Base-by-base conservation (phyloP, 2,797 vertebrate species). In the Falco columbarius region DNA sequence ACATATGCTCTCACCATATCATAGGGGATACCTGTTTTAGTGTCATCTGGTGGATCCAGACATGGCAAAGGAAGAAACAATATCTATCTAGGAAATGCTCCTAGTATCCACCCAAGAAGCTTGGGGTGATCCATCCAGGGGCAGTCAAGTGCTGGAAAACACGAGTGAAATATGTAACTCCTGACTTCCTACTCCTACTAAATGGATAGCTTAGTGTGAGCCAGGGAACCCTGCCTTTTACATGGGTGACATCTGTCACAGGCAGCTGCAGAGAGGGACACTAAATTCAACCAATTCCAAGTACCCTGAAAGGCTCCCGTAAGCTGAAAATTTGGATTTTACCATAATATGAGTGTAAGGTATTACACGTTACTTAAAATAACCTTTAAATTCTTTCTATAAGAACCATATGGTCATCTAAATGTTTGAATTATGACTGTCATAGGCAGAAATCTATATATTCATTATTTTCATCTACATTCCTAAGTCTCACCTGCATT, bases 391-490 rank as follows among this genome's bases (percentile, higher is more conserved):
- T 81, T 85, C 32, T 71, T 82, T 86, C 56, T 46, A 0, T 47
- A 42, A 91, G 55, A 87, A n/a, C 22, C 18, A 51, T 20, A 30
- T 2, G 24, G 24, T 77, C 67, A 82, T 67, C 52, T 81, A 85
- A 90, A 89, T 81, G 3, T 92, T 95, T 94, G 36, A 32, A 52
- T 68, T 92, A 82, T 72, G 54, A 42, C 38, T 82, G 32, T 87
- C 54, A 82, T 22, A 62, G 42, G 24, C 40, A 75, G 59, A 36
- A 85, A 71, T 75, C 76, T 15, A 77, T 72, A 38, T 3, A 77
- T 94, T 81, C 52, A 58, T 74, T 73, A 55, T 85, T 96, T 96
- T 94, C 12, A 42, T 56, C 51, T 84, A 51, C n/a, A 72, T 89
- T 92, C 75, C 61, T 74, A 54, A 90, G 63, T 73, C 34, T 93